Conservation (phyloP, 2,797 vertebrate species). For the Acropternis orthonyx region DNA sequence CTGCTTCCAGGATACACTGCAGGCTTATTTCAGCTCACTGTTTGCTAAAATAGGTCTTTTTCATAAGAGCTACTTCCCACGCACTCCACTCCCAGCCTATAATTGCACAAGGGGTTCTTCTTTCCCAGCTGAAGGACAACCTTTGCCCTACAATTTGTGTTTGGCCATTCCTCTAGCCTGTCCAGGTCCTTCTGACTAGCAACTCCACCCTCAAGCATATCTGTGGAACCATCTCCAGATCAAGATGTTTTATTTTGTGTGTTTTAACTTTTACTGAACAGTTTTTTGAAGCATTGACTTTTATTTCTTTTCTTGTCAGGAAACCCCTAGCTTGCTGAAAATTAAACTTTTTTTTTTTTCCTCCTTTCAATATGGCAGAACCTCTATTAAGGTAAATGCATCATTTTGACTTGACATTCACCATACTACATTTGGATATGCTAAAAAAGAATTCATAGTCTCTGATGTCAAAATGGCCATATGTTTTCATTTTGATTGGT, state of each 20-base stretch:
- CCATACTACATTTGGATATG: neutral
- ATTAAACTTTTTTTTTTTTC: neutral
- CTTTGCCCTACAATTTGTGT: neutral
- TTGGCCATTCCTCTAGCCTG: neutral
- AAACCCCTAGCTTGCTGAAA: neutral
- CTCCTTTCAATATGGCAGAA: neutral
- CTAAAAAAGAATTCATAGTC: neutral
- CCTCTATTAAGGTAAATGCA: neutral
- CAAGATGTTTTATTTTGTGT: too few species aligned
- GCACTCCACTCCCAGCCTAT: neutral
- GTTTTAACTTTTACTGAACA: too few species aligned
- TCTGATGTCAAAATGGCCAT: neutral
- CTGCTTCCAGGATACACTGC: neutral
- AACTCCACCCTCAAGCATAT: neutral
- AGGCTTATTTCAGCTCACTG: neutral
- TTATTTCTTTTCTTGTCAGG: neutral
- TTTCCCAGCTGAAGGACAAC: neutral
- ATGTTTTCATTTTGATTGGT: neutral
- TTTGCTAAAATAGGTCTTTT: neutral
- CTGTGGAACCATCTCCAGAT: fast-evolving
- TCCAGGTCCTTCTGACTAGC: neutral
- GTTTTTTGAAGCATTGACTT: too few species aligned
- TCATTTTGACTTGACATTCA: neutral
- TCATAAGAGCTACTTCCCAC: neutral
- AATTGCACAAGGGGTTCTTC: neutral